Evolutionary conservation across 2,888 invertebrate genomes (phyloP).

Genomic region (Mythimna loreyi): DNA sequence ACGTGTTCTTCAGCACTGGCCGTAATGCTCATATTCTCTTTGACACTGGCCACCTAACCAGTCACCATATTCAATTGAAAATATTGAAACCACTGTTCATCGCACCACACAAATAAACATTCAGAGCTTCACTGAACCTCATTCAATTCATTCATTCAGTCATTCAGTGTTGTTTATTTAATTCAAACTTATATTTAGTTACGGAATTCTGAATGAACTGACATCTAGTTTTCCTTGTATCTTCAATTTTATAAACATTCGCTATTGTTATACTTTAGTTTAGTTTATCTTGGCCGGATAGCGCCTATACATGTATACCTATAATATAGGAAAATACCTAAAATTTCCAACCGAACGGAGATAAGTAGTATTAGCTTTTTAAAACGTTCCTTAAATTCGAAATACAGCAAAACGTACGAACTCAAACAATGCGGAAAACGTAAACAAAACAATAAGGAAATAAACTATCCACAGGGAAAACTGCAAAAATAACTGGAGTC

Average conservation of each 20-base stretch:
- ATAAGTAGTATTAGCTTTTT: background rate
- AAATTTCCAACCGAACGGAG: background rate
- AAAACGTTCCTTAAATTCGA: background rate
- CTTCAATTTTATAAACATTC: background rate
- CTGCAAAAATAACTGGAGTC: slow-evolving; percentile 24
- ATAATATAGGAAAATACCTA: background rate
- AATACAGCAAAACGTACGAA: background rate
- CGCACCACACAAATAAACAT: background rate
- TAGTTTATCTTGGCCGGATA: background rate
- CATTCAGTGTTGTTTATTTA: slow-evolving; percentile 13
- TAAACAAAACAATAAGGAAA: slow-evolving; percentile 24
- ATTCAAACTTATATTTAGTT: background rate
- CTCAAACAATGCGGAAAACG: slow-evolving; percentile 7
- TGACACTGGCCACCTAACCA: slow-evolving; percentile 25
- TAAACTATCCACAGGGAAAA: slow-evolving; percentile 24
- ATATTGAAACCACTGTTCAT: slow-evolving; percentile 10
- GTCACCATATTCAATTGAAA: background rate
- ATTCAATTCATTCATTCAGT: slow-evolving; percentile 15
- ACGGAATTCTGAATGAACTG: slow-evolving; percentile 35
- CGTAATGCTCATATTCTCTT: no score
- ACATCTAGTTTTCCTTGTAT: slow-evolving; percentile 39
- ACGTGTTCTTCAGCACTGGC: slow-evolving; percentile 1
- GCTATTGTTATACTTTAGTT: background rate
- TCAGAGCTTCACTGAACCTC: slow-evolving; percentile 4
- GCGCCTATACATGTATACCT: no score